These are phyloP conservation scores for Palythoa caribaeorum DNA, from an alignment of 92 coral and sea anemone species.

Conservation along the genomic window DNA sequence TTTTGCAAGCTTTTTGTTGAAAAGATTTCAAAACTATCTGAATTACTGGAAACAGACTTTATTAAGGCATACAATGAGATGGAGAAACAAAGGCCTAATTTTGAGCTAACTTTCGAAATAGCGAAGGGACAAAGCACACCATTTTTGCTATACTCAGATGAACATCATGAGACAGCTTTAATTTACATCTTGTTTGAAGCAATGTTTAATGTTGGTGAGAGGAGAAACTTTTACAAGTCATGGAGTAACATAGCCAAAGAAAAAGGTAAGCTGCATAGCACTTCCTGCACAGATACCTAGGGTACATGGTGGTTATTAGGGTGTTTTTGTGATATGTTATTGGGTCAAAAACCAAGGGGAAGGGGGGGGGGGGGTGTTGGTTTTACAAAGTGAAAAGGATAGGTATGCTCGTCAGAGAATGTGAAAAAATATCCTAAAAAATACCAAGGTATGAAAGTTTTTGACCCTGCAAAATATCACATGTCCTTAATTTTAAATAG, in stretches of 20 bases:
- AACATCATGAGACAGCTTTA: conserved; percentile 48
- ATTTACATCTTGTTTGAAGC: conserved; percentile 60
- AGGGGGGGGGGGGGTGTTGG: no score
- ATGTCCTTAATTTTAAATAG: no score
- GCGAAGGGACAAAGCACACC: conserved; percentile 55
- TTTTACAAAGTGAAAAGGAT: no score
- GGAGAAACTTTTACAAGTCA: conserved; percentile 49
- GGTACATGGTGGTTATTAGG: no score
- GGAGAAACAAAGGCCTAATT: conserved; percentile 61
- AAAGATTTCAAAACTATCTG: conserved; percentile 53
- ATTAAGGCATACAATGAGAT: conserved; percentile 52
- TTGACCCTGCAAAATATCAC: no score
- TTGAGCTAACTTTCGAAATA: conserved; percentile 69
- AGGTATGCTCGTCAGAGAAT: no score
- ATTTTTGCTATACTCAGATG: conserved; percentile 26
- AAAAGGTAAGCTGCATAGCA: conserved; percentile 35
- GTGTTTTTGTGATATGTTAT: no score
- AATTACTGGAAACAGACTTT: conserved; percentile 61
- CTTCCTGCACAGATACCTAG: no score
- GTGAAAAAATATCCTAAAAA: no score
- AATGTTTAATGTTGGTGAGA: not conserved
- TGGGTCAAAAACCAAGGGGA: no score
- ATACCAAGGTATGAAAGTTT: no score
- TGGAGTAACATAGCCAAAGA: conserved; percentile 64
- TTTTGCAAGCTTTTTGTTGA: conserved; percentile 67